Conservation (phyloP, 2,888 invertebrate genomes). For the Aphrophora alni region DNA sequence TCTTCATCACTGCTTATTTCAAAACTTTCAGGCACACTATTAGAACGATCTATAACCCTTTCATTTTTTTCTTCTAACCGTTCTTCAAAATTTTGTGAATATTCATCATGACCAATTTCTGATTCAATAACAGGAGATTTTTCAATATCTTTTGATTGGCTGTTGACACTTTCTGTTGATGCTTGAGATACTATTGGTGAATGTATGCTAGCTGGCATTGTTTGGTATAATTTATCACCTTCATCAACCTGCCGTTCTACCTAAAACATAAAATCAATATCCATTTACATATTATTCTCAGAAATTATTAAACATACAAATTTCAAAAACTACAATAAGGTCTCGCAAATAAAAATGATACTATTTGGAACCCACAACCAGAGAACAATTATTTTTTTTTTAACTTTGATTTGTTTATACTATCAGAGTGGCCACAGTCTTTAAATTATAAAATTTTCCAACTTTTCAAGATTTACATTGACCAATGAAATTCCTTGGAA, state of each 20-base stretch:
- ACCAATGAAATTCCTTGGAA: no score
- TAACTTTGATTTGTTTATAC: no score
- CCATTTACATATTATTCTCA: not conserved
- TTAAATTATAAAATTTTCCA: no score
- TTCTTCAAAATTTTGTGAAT: constrained; percentile 58
- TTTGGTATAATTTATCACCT: constrained; percentile 70
- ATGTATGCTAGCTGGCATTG: constrained; percentile 68
- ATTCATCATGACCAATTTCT: constrained; percentile 50
- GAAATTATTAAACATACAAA: no score
- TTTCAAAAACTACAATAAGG: no score
- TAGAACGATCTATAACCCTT: constrained; percentile 43
- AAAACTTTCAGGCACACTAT: constrained; percentile 47
- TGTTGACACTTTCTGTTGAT: not conserved
- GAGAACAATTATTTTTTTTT: no score
- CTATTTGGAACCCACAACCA: no score
- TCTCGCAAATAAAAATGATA: no score
- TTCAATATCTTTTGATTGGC: not conserved
- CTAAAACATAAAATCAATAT: constrained; percentile 46
- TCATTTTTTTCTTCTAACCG: constrained; percentile 51
- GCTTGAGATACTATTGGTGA: not conserved
- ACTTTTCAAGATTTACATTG: no score
- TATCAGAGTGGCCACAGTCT: no score
- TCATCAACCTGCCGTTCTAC: constrained; percentile 70
- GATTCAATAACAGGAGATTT: constrained; percentile 45
- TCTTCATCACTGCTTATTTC: constrained; percentile 45